phyloP scores from a whole-genome alignment of 2,888 invertebrate genomes.

The Chironomus riparius region DNA sequence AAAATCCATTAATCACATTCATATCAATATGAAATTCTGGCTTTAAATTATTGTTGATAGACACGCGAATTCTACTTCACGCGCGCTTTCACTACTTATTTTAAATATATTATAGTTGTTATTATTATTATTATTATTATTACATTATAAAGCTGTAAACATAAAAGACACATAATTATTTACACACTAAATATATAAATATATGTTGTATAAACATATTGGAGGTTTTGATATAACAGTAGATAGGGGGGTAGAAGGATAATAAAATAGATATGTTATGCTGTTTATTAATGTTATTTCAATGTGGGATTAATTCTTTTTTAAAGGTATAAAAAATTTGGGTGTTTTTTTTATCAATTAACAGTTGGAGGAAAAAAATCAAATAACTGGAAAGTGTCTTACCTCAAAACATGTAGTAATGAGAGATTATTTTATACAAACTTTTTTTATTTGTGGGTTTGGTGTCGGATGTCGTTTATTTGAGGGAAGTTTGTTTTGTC shows the following conservation, averaged over 20 bases:
- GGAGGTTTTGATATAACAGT: neutral
- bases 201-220: neutral
- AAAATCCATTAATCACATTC: conserved; percentile 13
- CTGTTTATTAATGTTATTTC: no score
- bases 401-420: conserved; percentile 13
- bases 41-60: neutral
- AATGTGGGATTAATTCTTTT: neutral
- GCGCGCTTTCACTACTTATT: conserved; percentile 11
- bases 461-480: conserved; percentile 21
- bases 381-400: conserved; percentile 19
- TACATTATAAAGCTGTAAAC: conserved; percentile 16
- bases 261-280: neutral
- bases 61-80: neutral
- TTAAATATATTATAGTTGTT: neutral
- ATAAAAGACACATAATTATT: conserved; percentile 26
- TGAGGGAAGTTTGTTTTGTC: conserved; percentile 1
- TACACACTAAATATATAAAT: conserved; percentile 18
- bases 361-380: neutral
- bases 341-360: neutral
- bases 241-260: neutral
- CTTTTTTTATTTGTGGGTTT: neutral
- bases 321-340: neutral
- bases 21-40: neutral
- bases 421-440: neutral
- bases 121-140: neutral